Conservation (phyloP, 2,888 invertebrate species). For the Nezara viridula region DNA sequence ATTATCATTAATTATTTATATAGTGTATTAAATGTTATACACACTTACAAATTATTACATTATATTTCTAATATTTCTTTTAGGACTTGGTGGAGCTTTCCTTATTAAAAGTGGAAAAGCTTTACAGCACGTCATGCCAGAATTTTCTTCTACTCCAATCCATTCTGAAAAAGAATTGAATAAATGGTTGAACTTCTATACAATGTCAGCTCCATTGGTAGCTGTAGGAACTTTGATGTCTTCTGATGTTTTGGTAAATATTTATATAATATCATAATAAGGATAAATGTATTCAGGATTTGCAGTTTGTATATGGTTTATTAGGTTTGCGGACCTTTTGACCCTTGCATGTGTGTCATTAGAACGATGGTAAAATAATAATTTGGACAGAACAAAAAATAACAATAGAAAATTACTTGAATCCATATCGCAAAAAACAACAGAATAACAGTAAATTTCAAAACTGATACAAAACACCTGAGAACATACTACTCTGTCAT, state of each 20-base stretch:
- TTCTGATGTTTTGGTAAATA: slow-evolving; percentile 79
- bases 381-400: too few species aligned
- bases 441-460: too few species aligned
- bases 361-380: too few species aligned
- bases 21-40: neutral
- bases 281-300: too few species aligned
- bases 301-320: too few species aligned
- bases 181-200: slow-evolving; percentile 91
- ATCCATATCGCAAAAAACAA: too few species aligned
- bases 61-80: slow-evolving; percentile 59
- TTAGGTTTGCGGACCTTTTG: too few species aligned
- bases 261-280: too few species aligned
- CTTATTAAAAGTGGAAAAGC: slow-evolving; percentile 85
- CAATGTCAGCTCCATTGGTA: slow-evolving; percentile 90
- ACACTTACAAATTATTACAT: neutral
- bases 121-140: slow-evolving; percentile 96
- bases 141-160: slow-evolving; percentile 85
- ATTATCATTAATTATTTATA: neutral
- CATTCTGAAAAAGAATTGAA: slow-evolving; percentile 81
- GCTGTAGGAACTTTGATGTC: slow-evolving; percentile 91
- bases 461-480: too few species aligned
- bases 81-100: slow-evolving; percentile 92
- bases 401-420: too few species aligned
- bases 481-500: too few species aligned
- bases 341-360: too few species aligned